Percentiles rank a stretch among this genome's conserved stretches.
These are phyloP conservation scores for Rhea pennata DNA, from an alignment of 2,113 vertebrate genomes.

Conservation along the genomic window DNA sequence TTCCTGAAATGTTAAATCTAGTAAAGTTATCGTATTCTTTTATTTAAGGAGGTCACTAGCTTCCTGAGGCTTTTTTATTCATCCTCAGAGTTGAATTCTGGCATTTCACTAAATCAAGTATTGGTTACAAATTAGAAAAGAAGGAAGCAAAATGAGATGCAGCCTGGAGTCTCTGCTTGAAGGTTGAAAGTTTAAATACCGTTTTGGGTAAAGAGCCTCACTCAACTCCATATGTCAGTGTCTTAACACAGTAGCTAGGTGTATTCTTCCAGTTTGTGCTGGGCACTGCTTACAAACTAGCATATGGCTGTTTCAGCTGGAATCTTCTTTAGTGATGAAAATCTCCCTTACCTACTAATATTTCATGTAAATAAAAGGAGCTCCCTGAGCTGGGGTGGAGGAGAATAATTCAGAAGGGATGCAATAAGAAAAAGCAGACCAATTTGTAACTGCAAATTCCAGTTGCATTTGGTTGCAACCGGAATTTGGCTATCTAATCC, in stretches of 20 bases:
- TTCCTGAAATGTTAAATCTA: conserved; percentile 63
- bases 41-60: conserved; percentile 65
- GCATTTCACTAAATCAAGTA: conserved; percentile 73
- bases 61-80: conserved; percentile 68
- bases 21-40: conserved; percentile 51
- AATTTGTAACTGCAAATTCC: no score
- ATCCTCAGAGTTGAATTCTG: conserved; percentile 41
- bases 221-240: conserved; percentile 41
- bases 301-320: neutral
- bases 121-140: conserved; percentile 64
- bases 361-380: neutral
- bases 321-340: neutral
- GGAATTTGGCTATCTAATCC: neutral
- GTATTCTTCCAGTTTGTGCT: neutral
- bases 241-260: neutral
- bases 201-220: conserved; percentile 33
- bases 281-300: neutral
- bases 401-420: neutral
- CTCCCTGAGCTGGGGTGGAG: fast-evolving
- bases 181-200: conserved; percentile 62
- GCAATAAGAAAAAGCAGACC: neutral
- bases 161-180: conserved; percentile 31
- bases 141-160: conserved; percentile 36
- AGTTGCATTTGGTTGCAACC: neutral
- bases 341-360: neutral